Conservation (phyloP, 2,113 vertebrate genomes). For the Tichodroma muraria region DNA sequence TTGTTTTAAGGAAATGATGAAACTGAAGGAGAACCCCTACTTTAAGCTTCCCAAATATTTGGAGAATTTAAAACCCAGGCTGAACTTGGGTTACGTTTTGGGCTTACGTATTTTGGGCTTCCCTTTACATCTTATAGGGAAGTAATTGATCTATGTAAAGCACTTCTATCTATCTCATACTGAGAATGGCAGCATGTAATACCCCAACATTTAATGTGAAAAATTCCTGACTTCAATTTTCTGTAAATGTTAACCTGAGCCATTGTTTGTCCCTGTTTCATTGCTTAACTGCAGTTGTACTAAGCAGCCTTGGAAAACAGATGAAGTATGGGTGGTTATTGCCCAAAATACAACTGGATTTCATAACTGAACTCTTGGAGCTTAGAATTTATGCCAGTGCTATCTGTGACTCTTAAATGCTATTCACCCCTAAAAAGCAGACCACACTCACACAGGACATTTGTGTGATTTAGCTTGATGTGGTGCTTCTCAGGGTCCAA, state of each 20-base stretch:
- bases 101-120: neutral
- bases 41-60: neutral
- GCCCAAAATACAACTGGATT: neutral
- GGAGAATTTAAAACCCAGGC: neutral
- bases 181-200: neutral
- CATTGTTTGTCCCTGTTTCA: neutral
- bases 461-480: neutral
- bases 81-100: neutral
- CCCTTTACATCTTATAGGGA: constrained; percentile 1
- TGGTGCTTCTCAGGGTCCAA: neutral
- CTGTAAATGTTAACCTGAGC: neutral
- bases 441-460: neutral
- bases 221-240: constrained; percentile 36
- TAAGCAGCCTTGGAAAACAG: neutral
- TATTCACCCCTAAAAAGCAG: constrained; percentile 22
- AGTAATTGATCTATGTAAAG: constrained; percentile 7
- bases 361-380: neutral
- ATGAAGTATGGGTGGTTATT: neutral
- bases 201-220: constrained; percentile 38
- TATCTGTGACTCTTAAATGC: neutral
- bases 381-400: neutral
- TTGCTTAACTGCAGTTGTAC: neutral
- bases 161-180: constrained; percentile 3
- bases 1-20: neutral
- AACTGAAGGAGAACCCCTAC: neutral